Evolutionary conservation across 2,888 invertebrate species (phyloP).

Genomic region (Leptothorax acervorum): DNA sequence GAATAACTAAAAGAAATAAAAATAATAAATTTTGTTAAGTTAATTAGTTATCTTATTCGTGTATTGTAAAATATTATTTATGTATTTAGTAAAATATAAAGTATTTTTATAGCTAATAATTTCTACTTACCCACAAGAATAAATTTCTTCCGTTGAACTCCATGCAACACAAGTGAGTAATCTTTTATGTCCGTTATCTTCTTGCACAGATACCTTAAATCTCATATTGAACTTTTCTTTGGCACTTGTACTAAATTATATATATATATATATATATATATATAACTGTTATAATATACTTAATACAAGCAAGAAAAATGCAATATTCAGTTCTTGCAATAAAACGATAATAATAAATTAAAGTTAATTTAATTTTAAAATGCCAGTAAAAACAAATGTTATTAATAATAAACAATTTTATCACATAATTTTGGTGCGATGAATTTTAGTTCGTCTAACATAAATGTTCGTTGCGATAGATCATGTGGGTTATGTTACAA

Average conservation of each 20-base stretch:
- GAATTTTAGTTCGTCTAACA: neutral
- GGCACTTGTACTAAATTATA: neutral
- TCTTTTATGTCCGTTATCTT: slow-evolving; percentile 91
- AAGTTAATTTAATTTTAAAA: slow-evolving; percentile 6
- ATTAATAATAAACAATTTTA: neutral
- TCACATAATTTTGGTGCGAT: neutral
- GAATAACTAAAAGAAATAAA: neutral
- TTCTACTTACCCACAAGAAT: slow-evolving; percentile 92
- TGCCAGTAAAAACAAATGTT: neutral
- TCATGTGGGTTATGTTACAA: neutral
- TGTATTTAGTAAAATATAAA: neutral
- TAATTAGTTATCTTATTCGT: slow-evolving; percentile 21
- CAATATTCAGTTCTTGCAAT: neutral
- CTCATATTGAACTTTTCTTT: slow-evolving; percentile 72
- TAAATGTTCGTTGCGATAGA: neutral
- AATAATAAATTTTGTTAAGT: neutral
- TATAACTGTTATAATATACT: neutral
- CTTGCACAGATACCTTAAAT: slow-evolving; percentile 87
- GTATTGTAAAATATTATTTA: neutral
- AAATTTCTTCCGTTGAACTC: slow-evolving; percentile 97
- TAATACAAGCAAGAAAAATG: neutral
- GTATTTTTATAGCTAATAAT: neutral
- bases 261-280: neutral
- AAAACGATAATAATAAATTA: neutral
- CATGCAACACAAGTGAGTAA: slow-evolving; percentile 97